Evolutionary conservation across 2,888 invertebrate genomes (phyloP).

Genomic region (Leptinotarsa tumamoca): DNA sequence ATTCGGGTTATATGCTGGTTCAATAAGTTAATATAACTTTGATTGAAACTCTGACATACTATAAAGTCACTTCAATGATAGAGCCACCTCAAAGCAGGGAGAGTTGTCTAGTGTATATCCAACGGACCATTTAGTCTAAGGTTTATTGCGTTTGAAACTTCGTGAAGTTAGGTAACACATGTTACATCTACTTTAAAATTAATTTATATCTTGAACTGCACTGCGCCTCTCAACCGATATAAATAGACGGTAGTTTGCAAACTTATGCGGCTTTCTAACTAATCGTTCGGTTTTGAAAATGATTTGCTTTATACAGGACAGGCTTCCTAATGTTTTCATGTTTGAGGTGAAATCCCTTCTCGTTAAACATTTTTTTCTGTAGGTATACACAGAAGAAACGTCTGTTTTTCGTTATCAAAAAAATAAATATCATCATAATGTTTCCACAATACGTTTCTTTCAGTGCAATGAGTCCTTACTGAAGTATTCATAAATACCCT

Average conservation of each 20-base stretch:
- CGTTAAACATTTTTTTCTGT: no score
- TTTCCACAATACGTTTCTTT: no score
- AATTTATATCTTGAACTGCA: conserved; percentile 62
- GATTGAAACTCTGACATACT: background rate
- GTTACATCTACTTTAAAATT: conserved; percentile 60
- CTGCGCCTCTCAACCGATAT: conserved; percentile 41
- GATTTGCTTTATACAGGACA: conserved; percentile 36
- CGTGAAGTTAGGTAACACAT: conserved; percentile 57
- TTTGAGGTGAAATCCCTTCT: no score
- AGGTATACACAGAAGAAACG: no score
- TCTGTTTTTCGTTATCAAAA: no score
- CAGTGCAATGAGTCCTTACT: no score
- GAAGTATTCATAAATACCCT: no score
- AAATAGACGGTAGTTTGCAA: conserved; percentile 30
- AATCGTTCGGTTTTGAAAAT: conserved; percentile 51
- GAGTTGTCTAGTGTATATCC: conserved; percentile 39
- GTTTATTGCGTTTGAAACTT: conserved; percentile 59
- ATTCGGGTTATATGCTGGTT: no score
- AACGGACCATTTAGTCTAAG: conserved; percentile 46
- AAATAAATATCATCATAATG: no score
- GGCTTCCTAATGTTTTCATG: background rate
- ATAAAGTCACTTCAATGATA: conserved; percentile 15
- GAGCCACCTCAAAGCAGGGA: conserved; percentile 9
- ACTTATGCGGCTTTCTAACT: conserved; percentile 49
- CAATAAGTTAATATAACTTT: background rate